phyloP scores from a whole-genome alignment of 2,888 invertebrate genomes.

The Tipula vernalis region DNA sequence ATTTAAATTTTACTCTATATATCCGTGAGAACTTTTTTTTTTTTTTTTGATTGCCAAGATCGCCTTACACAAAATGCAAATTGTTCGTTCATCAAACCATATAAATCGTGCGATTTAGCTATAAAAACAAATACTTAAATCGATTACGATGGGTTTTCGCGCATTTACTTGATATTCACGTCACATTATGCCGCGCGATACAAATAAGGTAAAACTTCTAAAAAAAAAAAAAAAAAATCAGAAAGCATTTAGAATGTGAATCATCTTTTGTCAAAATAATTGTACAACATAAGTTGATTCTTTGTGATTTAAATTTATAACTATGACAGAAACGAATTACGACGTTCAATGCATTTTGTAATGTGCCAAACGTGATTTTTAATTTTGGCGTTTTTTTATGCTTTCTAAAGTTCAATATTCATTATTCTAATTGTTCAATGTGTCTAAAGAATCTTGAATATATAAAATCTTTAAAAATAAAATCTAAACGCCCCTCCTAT shows the following conservation, averaged over 20 bases:
- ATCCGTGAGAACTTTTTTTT: background rate
- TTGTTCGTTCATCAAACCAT: background rate
- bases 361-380: no score
- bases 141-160: background rate
- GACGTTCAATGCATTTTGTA: no score
- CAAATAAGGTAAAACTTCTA: background rate
- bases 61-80: background rate
- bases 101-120: background rate
- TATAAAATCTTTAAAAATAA: background rate
- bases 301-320: background rate
- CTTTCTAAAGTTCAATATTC: no score
- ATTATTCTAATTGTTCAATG: no score
- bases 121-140: background rate
- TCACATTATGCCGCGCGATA: background rate
- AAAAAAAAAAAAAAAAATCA: background rate
- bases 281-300: background rate
- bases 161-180: background rate
- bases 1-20: background rate
- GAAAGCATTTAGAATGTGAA: background rate
- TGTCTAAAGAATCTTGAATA: no score
- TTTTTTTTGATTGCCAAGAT: no score
- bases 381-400: no score
- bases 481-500: no score
- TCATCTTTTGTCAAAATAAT: background rate
- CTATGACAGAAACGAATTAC: background rate